A percentile compares a stretch with the other conserved stretches of the same genome.
Evolutionary conservation across 2,113 vertebrate genomes (phyloP).

Genomic region (Chrysemys picta): DNA sequence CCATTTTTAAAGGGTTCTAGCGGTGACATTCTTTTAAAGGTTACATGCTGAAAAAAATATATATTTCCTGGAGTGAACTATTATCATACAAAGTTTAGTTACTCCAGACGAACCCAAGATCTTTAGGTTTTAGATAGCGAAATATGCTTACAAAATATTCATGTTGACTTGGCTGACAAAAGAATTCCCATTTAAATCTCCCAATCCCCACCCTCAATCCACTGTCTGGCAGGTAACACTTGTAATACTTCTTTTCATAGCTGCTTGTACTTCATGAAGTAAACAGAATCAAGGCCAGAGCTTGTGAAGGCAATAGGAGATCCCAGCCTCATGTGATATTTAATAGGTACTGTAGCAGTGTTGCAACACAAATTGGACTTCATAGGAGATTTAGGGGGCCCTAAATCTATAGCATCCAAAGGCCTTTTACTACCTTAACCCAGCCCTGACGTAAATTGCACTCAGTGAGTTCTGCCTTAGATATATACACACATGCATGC

Average conservation of each 20-base stretch:
- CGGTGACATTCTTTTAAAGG: not conserved
- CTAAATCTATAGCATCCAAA: not conserved
- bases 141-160: not conserved
- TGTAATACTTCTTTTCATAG: not conserved
- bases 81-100: not conserved
- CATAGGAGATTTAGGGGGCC: not conserved
- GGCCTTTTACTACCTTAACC: not conserved
- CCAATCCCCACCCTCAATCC: not conserved
- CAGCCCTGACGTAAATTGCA: not conserved
- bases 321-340: not conserved
- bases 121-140: not conserved
- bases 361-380: not conserved
- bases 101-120: not conserved
- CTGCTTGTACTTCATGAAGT: not conserved
- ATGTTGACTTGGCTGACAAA: not conserved
- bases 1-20: not conserved
- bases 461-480: not conserved
- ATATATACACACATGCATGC: not conserved
- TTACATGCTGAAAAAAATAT: not conserved
- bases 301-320: not conserved
- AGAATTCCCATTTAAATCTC: not conserved
- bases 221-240: not conserved
- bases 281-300: not conserved
- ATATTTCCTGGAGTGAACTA: not conserved
- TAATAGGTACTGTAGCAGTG: not conserved